Conservation (phyloP, 2,888 invertebrate species). For the Agrilus mali region DNA sequence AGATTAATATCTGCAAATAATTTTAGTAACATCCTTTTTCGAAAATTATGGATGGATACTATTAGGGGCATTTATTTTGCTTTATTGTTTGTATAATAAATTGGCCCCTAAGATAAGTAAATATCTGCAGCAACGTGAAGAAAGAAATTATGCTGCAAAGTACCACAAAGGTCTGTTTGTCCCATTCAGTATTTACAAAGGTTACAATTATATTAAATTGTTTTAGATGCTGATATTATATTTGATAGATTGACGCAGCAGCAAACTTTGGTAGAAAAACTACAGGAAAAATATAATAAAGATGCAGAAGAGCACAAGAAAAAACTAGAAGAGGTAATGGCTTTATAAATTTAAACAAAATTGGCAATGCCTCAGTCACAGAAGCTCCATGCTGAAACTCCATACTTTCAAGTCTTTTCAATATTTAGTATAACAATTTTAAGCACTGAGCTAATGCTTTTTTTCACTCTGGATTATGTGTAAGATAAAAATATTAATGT, state of each 20-base stretch:
- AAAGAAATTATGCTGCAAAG: conserved; percentile 32
- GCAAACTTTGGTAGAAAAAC: conserved; percentile 28
- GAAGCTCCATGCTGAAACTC: too few relatives aligned
- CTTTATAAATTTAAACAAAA: too few relatives aligned
- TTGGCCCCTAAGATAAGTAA: conserved; percentile 24
- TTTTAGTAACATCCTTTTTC: conserved; percentile 16
- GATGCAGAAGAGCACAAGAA: conserved; percentile 25
- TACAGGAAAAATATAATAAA: conserved; percentile 33
- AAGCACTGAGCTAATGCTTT: too few relatives aligned
- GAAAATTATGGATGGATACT: conserved; percentile 33
- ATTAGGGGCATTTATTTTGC: conserved; percentile 19
- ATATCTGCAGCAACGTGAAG: conserved; percentile 27
- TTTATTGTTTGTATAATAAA: conserved; percentile 27
- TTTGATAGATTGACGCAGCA: conserved; percentile 26
- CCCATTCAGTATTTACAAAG: too few relatives aligned
- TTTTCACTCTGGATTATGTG: too few relatives aligned
- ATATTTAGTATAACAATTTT: too few relatives aligned
- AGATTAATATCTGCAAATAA: background rate
- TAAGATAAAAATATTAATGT: conserved; percentile 1
- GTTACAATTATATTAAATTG: conserved; percentile 1
- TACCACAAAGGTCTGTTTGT: conserved; percentile 33
- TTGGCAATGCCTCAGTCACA: too few relatives aligned
- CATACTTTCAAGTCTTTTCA: too few relatives aligned
- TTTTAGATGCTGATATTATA: conserved; percentile 34
- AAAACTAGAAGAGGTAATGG: conserved; percentile 30